A percentile compares a stretch with the other conserved stretches of the same genome.
Evolutionary conservation across 2,113 vertebrate species (phyloP).

Genomic region (Phalacrocorax carbo): DNA sequence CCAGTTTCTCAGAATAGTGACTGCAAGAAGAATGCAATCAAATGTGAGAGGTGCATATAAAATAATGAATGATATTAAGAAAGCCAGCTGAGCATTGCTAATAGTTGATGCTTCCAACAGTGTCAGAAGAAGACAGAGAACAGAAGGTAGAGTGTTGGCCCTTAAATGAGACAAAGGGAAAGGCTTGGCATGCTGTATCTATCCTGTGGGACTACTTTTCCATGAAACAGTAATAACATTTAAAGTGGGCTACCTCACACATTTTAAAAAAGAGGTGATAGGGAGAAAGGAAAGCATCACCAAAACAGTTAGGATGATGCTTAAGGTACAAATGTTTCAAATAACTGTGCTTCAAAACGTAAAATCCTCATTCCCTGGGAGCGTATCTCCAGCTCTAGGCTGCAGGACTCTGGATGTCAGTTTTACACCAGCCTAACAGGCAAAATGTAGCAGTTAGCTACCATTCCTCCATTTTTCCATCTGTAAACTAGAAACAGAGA

Average conservation of each 20-base stretch:
- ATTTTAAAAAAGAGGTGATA: neutral
- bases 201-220: neutral
- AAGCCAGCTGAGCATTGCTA: neutral
- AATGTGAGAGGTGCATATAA: neutral
- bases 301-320: neutral
- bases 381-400: neutral
- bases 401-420: neutral
- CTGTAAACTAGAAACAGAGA: neutral
- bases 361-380: neutral
- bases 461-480: neutral
- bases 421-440: neutral
- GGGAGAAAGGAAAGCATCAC: neutral
- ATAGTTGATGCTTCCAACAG: neutral
- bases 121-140: neutral
- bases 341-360: neutral
- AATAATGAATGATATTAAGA: neutral
- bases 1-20: neutral
- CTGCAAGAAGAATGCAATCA: neutral
- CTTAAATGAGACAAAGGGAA: neutral
- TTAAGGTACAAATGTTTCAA: neutral
- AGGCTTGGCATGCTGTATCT: neutral
- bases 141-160: rapidly evolving
- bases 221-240: neutral
- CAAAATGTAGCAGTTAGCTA: neutral
- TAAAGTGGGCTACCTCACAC: neutral